phyloP scores from a whole-genome alignment of 2,888 invertebrate genomes.

The Drosophila mayaguana region DNA sequence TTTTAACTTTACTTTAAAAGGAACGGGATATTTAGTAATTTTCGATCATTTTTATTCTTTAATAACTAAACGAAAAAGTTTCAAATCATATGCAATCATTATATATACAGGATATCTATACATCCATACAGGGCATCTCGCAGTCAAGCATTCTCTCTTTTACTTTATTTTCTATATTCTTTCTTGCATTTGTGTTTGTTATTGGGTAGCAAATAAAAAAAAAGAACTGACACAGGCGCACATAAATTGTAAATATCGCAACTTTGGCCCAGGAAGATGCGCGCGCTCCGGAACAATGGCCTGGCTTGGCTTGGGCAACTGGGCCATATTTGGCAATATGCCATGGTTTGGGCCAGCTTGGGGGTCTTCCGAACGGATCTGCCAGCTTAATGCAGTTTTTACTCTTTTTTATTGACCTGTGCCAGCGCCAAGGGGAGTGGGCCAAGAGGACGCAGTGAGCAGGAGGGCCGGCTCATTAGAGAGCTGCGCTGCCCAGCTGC shows the following conservation, averaged over 20 bases:
- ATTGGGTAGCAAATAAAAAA: slow-evolving; percentile 36
- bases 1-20: no score
- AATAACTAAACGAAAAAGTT: background rate
- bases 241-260: slow-evolving; percentile 77
- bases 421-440: slow-evolving; percentile 8
- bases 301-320: slow-evolving; percentile 11
- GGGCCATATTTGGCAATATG: slow-evolving; percentile 65
- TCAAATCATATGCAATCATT: background rate
- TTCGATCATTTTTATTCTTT: background rate
- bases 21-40: no score
- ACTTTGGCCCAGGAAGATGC: slow-evolving; percentile 56
- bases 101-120: no score
- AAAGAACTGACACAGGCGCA: slow-evolving; percentile 57
- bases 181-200: slow-evolving; percentile 27
- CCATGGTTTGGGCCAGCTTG: slow-evolving; percentile 21
- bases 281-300: slow-evolving; percentile 56
- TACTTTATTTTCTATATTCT: slow-evolving; percentile 11
- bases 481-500: slow-evolving; percentile 16
- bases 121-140: background rate
- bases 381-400: slow-evolving; percentile 72
- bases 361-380: slow-evolving; percentile 16
- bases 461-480: slow-evolving; percentile 44
- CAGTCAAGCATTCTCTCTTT: background rate
- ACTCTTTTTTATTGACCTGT: slow-evolving; percentile 80
- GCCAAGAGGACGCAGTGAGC: background rate